Conservation (phyloP, 2,888 invertebrate species). For the Muschampia plurimacula region DNA sequence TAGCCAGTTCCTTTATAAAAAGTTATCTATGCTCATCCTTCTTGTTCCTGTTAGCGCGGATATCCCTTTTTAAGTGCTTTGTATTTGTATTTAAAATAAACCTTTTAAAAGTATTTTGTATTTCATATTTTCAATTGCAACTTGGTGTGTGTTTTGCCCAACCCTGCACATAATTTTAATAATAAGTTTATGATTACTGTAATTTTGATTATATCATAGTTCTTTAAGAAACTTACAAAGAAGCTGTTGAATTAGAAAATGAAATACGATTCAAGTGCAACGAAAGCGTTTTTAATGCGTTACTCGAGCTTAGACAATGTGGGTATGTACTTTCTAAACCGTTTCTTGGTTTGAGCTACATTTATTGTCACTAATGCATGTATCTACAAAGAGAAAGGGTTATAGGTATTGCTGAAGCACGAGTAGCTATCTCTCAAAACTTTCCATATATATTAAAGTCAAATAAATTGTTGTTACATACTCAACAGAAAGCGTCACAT, state of each 20-base stretch:
- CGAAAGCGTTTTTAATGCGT: conserved; percentile 70
- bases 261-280: conserved; percentile 66
- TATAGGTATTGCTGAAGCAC: conserved; percentile 19
- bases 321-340: conserved; percentile 65
- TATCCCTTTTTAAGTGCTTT: too few relatives aligned
- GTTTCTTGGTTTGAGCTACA: conserved; percentile 53
- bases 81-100: too few relatives aligned
- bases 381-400: conserved; percentile 33
- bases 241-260: conserved; percentile 57
- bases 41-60: too few relatives aligned
- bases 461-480: neutral
- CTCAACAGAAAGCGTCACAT: neutral
- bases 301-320: conserved; percentile 53
- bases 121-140: too few relatives aligned
- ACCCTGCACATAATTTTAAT: too few relatives aligned
- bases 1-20: too few relatives aligned
- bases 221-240: neutral
- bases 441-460: neutral
- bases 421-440: neutral
- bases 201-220: neutral
- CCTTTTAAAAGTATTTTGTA: too few relatives aligned
- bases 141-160: too few relatives aligned
- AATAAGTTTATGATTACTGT: neutral
- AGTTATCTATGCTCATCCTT: too few relatives aligned
- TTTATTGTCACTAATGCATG: conserved; percentile 27